Conservation (phyloP, 2,113 vertebrate species). For the Scartelaos histophorus region DNA sequence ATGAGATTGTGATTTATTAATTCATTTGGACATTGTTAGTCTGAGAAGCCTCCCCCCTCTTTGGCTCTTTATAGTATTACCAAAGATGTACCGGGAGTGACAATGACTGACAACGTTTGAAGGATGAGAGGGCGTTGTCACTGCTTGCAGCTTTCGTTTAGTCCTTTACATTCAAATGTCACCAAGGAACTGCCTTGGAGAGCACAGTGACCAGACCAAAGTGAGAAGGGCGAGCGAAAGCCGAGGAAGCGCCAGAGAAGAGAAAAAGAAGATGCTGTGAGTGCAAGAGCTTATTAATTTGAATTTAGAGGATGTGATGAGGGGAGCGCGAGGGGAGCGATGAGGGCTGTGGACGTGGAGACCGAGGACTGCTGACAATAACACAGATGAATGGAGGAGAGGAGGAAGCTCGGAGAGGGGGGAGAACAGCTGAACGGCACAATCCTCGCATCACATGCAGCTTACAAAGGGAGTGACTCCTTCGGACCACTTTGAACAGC, state of each 20-base stretch:
- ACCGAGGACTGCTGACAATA: not conserved
- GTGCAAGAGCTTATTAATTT: constrained; percentile 59
- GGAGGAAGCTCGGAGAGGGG: constrained; percentile 10
- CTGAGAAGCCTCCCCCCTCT: not conserved
- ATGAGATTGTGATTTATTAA: constrained; percentile 7
- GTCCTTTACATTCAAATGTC: constrained; percentile 42
- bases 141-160: not conserved
- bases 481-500: constrained; percentile 34
- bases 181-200: not conserved
- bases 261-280: constrained; percentile 38
- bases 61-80: not conserved
- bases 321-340: constrained; percentile 20
- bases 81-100: constrained; percentile 1
- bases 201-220: constrained; percentile 13
- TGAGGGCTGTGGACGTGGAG: not conserved
- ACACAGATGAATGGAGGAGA: constrained; percentile 1
- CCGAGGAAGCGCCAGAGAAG: constrained; percentile 5
- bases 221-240: constrained; percentile 1
- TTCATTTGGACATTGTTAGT: not conserved
- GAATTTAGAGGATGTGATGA: constrained; percentile 53
- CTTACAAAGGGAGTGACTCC: constrained; percentile 15
- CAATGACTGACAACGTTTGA: constrained; percentile 17
- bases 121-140: constrained; percentile 29
- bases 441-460: constrained; percentile 15
- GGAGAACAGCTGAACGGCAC: constrained; percentile 30